These are phyloP conservation scores for Gymnocheta viridis DNA, from an alignment of 2,888 invertebrate species.

Conservation along the genomic window DNA sequence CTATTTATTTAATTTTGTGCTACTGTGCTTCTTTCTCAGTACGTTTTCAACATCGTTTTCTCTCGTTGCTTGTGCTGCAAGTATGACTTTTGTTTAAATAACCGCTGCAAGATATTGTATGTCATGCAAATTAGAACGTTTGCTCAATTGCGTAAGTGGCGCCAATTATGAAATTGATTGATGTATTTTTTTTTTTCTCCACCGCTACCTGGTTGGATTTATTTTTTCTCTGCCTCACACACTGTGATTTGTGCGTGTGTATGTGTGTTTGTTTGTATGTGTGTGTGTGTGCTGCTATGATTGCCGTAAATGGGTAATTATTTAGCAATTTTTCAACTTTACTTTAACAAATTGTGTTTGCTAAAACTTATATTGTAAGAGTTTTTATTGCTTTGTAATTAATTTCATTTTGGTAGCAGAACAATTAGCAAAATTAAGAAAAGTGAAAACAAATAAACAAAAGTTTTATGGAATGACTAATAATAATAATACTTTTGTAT, in stretches of 20 bases:
- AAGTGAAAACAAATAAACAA: slow-evolving; percentile 18
- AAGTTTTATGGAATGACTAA: background rate
- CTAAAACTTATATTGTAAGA: slow-evolving; percentile 12
- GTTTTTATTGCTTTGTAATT: slow-evolving; percentile 54
- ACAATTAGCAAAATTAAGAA: slow-evolving; percentile 29
- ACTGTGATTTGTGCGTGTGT: background rate
- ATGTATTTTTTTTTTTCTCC: slow-evolving; percentile 50
- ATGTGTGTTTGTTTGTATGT: background rate
- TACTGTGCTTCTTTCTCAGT: background rate
- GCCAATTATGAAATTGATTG: slow-evolving; percentile 70
- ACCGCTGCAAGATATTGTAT: slow-evolving; percentile 1
- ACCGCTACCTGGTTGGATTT: background rate
- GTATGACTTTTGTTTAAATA: background rate
- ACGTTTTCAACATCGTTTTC: background rate
- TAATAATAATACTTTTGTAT: background rate
- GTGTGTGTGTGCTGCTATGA: background rate
- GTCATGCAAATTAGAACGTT: slow-evolving; percentile 50
- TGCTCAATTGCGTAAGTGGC: slow-evolving; percentile 65
- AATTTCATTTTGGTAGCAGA: slow-evolving; percentile 34
- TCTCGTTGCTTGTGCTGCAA: background rate
- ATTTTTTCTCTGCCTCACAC: background rate
- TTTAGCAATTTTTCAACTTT: slow-evolving; percentile 56
- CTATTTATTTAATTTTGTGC: background rate
- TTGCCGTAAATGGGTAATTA: slow-evolving; percentile 57
- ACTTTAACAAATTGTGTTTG: background rate